Conservation (phyloP, 2,113 vertebrate species). For the Myiagra hebetior region DNA sequence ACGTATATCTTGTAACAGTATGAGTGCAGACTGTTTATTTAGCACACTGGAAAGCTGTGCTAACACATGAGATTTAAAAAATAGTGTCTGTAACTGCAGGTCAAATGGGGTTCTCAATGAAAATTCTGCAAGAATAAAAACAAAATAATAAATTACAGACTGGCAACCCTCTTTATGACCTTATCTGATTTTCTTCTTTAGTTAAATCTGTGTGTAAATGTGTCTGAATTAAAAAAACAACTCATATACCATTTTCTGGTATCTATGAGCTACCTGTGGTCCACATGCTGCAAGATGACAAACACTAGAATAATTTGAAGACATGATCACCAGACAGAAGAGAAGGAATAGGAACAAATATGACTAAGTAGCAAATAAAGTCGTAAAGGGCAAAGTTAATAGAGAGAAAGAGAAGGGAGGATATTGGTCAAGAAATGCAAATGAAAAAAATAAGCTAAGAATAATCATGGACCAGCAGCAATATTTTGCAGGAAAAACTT, state of each 20-base stretch:
- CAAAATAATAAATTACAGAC: background rate
- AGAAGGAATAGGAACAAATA: background rate
- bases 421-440: background rate
- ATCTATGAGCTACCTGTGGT: background rate
- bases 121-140: background rate
- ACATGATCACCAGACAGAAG: background rate
- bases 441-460: background rate
- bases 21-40: background rate
- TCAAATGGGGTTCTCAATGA: background rate
- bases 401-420: background rate
- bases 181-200: background rate
- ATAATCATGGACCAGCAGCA: background rate
- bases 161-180: fast-evolving
- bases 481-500: background rate
- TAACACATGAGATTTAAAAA: background rate
- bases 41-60: background rate
- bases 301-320: background rate
- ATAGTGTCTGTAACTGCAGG: background rate
- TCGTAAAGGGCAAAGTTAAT: background rate
- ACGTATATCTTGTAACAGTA: background rate
- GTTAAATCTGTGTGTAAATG: background rate
- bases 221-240: background rate
- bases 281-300: background rate
- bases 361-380: background rate
- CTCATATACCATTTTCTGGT: background rate